A percentile compares a stretch with the other conserved stretches of the same genome.
Conservation (phyloP, 64 coral and sea anemone species). For the Montipora efflorescens region DNA sequence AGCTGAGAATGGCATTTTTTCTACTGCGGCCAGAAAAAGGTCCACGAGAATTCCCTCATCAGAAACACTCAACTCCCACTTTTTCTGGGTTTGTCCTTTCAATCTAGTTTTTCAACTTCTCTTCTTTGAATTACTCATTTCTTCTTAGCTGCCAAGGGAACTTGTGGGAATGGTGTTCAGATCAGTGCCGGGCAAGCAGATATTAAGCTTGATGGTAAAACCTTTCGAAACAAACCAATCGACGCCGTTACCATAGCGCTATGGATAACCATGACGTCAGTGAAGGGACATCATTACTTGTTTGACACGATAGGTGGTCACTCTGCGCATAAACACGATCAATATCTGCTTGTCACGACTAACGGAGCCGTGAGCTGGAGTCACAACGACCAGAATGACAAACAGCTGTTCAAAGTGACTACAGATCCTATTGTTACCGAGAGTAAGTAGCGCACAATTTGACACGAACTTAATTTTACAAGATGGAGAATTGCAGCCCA, state of each 20-base stretch:
- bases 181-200: conserved; percentile 71
- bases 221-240: conserved; percentile 94
- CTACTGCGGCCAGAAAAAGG: no score
- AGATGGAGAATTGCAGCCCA: no score
- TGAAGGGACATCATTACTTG: conserved; percentile 80
- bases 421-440: conserved; percentile 85
- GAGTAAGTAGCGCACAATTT: conserved; percentile 47
- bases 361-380: conserved; percentile 88
- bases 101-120: background rate
- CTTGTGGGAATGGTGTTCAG: conserved; percentile 83
- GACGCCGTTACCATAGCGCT: conserved; percentile 89
- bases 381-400: conserved; percentile 88
- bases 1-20: no score
- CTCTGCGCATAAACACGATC: conserved; percentile 90
- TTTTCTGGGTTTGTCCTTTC: background rate
- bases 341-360: conserved; percentile 79
- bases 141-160: conserved; percentile 56
- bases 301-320: conserved; percentile 98
- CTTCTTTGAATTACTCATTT: background rate
- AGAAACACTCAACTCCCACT: no score
- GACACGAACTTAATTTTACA: no score
- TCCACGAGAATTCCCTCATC: no score
- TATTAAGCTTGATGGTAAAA: conserved; percentile 91
- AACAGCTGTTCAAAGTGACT: conserved; percentile 77
- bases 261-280: conserved; percentile 83